Percentiles rank a stretch among this genome's conserved stretches.
phyloP scores from a whole-genome alignment of 2,888 invertebrate genomes.

The Gasteruption jaculator region DNA sequence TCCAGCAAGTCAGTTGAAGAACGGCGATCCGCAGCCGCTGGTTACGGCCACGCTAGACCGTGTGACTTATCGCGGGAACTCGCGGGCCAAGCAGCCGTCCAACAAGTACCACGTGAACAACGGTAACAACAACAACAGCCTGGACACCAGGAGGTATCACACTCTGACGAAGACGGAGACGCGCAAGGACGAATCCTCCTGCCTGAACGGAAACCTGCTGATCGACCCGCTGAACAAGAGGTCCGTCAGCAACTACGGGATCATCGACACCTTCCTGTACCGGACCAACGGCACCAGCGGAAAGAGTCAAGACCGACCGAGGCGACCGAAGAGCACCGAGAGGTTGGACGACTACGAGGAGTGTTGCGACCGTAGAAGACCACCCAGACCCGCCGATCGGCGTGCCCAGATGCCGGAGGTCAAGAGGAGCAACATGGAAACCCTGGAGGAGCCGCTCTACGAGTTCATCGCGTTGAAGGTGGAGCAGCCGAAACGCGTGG shows the following conservation, averaged over 20 bases:
- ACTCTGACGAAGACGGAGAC: conserved; percentile 35
- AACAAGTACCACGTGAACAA: conserved; percentile 37
- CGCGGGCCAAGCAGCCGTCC: conserved; percentile 33
- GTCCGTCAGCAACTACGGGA: conserved; percentile 24
- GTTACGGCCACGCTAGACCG: conserved; percentile 45
- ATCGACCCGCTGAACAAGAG: conserved; percentile 31
- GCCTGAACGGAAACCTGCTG: conserved; percentile 32
- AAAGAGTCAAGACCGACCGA: conserved; percentile 27
- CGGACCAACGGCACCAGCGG: conserved; percentile 36
- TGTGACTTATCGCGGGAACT: conserved; percentile 38
- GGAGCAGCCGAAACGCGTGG: conserved; percentile 26
- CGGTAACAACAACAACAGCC: conserved; percentile 33
- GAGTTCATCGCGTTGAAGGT: conserved; percentile 33
- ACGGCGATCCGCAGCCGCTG: conserved; percentile 30
- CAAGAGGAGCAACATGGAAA: conserved; percentile 22
- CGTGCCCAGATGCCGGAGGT: conserved; percentile 18
- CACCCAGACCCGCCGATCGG: conserved; percentile 26
- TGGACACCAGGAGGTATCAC: conserved; percentile 40
- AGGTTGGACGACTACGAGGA: conserved; percentile 37
- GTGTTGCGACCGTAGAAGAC: conserved; percentile 25
- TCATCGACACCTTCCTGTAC: conserved; percentile 33
- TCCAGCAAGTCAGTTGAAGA: conserved; percentile 21
- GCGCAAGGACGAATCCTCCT: conserved; percentile 24
- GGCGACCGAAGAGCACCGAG: conserved; percentile 44
- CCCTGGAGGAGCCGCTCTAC: conserved; percentile 32